Evolutionary conservation across 2,113 vertebrate species (phyloP).

Genomic region (Axis porcinus): DNA sequence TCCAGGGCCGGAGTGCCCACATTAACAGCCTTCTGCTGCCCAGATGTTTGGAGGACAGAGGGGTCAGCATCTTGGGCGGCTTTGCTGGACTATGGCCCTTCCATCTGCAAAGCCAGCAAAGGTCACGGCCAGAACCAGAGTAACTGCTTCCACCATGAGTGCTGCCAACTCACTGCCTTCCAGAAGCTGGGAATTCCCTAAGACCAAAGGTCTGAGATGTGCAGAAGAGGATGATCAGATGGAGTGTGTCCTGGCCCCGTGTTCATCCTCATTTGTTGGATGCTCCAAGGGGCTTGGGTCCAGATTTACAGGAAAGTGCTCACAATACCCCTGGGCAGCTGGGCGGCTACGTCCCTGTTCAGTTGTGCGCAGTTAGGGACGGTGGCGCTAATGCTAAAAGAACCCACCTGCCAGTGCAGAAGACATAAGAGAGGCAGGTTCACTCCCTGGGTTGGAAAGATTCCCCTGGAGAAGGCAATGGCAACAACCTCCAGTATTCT

Average conservation of each 20-base stretch:
- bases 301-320: not conserved
- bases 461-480: not conserved
- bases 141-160: not conserved
- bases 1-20: not conserved
- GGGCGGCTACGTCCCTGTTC: not conserved
- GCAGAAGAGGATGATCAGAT: not conserved
- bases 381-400: not conserved
- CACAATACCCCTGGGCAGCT: not conserved
- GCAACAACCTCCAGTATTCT: not conserved
- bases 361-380: accelerated
- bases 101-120: not conserved
- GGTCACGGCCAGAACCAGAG: accelerated
- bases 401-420: not conserved
- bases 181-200: not conserved
- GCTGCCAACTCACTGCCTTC: not conserved
- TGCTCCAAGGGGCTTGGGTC: not conserved
- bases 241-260: not conserved
- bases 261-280: not conserved
- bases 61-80: slow-evolving; percentile 32
- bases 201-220: not conserved
- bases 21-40: slow-evolving; percentile 34
- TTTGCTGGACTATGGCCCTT: not conserved
- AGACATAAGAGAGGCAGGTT: not conserved
- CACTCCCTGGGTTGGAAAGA: not conserved
- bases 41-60: slow-evolving; percentile 28